A percentile compares a stretch with the other conserved stretches of the same genome.
phyloP scores from a whole-genome alignment of 2,888 invertebrate genomes.

The Tenthredo scrophulariae region DNA sequence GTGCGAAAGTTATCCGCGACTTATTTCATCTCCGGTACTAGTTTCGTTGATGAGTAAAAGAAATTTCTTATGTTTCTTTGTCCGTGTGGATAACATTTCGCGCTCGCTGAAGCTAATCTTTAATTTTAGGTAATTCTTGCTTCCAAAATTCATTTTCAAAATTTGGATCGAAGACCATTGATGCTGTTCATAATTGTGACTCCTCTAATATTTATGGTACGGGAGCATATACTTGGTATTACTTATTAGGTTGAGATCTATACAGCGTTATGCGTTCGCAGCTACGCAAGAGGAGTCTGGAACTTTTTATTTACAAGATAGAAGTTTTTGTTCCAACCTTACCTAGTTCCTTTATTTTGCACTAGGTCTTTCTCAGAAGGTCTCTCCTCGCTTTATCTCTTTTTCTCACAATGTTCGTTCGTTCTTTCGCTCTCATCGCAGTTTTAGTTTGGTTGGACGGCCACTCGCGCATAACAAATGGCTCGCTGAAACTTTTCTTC shows the following conservation, averaged over 20 bases:
- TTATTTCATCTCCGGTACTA: background rate
- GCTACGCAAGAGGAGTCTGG: background rate
- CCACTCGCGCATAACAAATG: constrained; percentile 73
- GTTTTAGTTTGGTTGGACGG: constrained; percentile 71
- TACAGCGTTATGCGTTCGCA: background rate
- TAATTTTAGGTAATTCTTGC: no score
- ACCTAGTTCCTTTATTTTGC: constrained; percentile 21
- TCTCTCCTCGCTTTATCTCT: background rate
- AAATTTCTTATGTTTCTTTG: background rate
- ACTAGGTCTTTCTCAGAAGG: background rate
- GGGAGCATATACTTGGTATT: background rate
- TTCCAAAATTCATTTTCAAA: no score
- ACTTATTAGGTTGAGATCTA: background rate
- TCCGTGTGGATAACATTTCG: background rate
- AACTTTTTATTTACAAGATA: constrained; percentile 48
- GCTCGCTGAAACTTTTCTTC: constrained; percentile 57
- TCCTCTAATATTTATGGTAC: background rate
- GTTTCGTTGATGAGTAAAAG: background rate
- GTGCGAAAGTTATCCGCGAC: background rate
- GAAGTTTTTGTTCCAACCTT: constrained; percentile 48
- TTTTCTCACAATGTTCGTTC: background rate
- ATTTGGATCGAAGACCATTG: background rate
- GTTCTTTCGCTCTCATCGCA: constrained; percentile 57
- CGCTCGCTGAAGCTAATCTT: no score
- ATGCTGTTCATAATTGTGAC: background rate